Evolutionary conservation across 2,797 vertebrate genomes (phyloP).

Genomic region (Aselliscus stoliczkanus): DNA sequence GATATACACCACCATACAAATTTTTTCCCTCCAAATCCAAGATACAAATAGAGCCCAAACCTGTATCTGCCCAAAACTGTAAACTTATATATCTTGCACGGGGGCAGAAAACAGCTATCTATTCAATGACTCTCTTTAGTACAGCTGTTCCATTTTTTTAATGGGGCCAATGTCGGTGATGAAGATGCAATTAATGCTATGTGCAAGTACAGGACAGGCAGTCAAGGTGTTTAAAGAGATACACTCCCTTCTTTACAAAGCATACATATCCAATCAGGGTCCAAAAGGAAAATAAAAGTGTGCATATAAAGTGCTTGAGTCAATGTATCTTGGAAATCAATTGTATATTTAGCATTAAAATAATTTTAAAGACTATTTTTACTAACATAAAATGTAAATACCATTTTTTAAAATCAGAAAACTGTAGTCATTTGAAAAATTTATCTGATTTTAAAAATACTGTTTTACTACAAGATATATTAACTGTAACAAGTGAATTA

Average conservation of each 20-base stretch:
- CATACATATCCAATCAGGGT: background rate
- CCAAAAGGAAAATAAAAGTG: background rate
- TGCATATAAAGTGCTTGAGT: background rate
- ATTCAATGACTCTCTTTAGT: background rate
- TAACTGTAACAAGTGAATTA: background rate
- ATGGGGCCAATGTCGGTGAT: background rate
- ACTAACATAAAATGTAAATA: background rate
- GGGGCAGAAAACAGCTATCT: background rate
- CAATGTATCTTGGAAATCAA: background rate
- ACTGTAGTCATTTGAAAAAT: background rate
- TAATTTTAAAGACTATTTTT: background rate
- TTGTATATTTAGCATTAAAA: background rate
- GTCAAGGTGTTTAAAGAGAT: background rate
- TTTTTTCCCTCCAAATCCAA: background rate
- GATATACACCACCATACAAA: background rate
- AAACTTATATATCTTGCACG: background rate
- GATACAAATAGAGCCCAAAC: background rate
- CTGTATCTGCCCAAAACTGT: background rate
- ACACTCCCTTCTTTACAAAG: background rate
- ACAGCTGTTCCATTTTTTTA: conserved; percentile 12
- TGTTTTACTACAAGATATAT: background rate
- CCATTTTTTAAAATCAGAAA: background rate
- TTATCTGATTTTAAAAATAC: background rate
- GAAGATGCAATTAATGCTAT: background rate
- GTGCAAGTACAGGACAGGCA: background rate